Conservation (phyloP, 2,888 invertebrate genomes). For the Agrochola lota region DNA sequence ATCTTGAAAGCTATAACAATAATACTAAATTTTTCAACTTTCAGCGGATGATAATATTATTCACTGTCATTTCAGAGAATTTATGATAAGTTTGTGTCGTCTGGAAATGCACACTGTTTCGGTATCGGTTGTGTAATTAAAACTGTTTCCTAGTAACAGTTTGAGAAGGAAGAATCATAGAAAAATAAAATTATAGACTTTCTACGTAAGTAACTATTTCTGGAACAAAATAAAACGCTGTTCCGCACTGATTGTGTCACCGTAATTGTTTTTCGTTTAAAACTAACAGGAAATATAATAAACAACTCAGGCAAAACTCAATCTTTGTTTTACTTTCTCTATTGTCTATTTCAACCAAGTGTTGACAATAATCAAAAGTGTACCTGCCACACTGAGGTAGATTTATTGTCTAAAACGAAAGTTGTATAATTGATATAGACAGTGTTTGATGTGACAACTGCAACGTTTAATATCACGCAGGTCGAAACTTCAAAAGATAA, state of each 20-base stretch:
- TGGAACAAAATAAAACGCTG: constrained; percentile 8
- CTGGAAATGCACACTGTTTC: constrained; percentile 37
- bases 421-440: constrained; percentile 19
- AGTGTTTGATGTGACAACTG: constrained; percentile 4
- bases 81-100: constrained; percentile 20
- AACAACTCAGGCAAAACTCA: constrained; percentile 21
- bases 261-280: constrained; percentile 36
- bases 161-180: not conserved
- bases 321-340: constrained; percentile 35
- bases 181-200: not conserved
- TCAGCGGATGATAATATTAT: constrained; percentile 17
- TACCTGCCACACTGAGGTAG: constrained; percentile 31
- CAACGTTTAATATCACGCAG: constrained; percentile 31
- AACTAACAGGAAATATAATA: constrained; percentile 19
- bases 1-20: too few species aligned
- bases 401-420: constrained; percentile 55
- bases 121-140: constrained; percentile 12
- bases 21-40: not conserved
- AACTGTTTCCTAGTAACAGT: not conserved
- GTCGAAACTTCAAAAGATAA: not conserved
- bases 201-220: not conserved
- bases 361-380: constrained; percentile 46
- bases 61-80: constrained; percentile 26
- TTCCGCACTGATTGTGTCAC: constrained; percentile 19
- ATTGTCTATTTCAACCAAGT: constrained; percentile 24